Conservation (phyloP, 2,113 vertebrate species). For the Drymodes brunneopygia region DNA sequence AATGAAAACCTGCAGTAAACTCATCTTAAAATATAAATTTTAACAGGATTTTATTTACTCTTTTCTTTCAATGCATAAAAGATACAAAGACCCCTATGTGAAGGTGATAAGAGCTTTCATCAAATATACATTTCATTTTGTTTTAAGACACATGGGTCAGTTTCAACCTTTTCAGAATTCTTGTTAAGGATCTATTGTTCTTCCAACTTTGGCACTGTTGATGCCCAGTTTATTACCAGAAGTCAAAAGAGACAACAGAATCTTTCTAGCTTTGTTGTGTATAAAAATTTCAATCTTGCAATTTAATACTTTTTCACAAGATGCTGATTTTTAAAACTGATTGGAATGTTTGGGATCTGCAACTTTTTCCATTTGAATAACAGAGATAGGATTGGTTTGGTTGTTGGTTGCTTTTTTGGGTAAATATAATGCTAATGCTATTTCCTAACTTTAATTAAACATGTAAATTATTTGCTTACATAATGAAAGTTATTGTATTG, state of each 20-base stretch:
- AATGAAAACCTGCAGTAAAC: neutral
- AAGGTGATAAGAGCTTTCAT: neutral
- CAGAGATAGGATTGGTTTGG: neutral
- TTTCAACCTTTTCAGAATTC: slow-evolving; percentile 5
- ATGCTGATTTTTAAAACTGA: neutral
- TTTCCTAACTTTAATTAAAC: neutral
- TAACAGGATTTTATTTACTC: neutral
- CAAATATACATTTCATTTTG: neutral
- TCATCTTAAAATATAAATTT: neutral
- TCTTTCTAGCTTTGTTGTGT: neutral
- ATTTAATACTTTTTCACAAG: neutral
- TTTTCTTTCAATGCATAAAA: neutral
- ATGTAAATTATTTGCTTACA: neutral
- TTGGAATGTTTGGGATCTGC: neutral
- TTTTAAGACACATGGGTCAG: neutral
- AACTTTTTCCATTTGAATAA: neutral
- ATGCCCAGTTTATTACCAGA: neutral
- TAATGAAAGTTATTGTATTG: neutral
- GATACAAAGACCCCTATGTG: neutral
- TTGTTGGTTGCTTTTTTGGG: neutral
- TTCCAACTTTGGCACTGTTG: neutral
- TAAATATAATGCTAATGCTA: neutral
- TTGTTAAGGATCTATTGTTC: neutral
- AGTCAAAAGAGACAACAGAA: neutral
- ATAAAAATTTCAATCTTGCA: neutral